Conservation (phyloP, 1,140 invertebrate species). For the Drosophila melanica region DNA sequence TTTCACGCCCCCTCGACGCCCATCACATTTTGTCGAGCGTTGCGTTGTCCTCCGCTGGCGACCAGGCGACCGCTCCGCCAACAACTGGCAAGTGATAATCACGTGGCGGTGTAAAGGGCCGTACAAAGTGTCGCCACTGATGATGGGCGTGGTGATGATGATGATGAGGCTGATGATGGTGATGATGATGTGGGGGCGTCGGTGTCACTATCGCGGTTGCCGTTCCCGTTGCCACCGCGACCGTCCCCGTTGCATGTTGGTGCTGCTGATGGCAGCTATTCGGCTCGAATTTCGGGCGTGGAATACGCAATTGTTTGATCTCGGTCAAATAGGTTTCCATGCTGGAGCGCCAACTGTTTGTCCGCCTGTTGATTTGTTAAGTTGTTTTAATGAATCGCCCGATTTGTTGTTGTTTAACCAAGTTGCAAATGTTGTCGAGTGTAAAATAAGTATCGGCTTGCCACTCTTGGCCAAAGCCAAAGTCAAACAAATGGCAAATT, state of each 20-base stretch:
- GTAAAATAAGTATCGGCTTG: conserved; percentile 23
- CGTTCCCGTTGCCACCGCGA: conserved; percentile 71
- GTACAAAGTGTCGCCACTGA: conserved; percentile 81
- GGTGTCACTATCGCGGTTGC: conserved; percentile 34
- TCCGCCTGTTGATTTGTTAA: conserved; percentile 67
- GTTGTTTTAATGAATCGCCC: conserved; percentile 59
- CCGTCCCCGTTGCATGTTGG: conserved; percentile 86
- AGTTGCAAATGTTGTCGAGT: conserved; percentile 66
- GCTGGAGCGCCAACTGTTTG: conserved; percentile 26
- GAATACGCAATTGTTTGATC: conserved; percentile 92
- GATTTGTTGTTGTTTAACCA: conserved; percentile 75
- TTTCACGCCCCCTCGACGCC: too few relatives aligned
- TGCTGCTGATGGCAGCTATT: conserved; percentile 88
- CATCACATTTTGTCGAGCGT: conserved; percentile 60
- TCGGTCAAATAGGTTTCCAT: conserved; percentile 94
- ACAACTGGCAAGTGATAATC: conserved; percentile 74
- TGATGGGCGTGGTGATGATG: conserved; percentile 43
- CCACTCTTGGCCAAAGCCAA: not conserved
- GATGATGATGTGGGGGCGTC: conserved; percentile 43
- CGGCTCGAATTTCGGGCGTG: conserved; percentile 91
- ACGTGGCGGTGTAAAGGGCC: conserved; percentile 80
- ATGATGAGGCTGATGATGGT: conserved; percentile 54
- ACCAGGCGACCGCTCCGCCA: conserved; percentile 49
- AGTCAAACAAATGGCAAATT: conserved; percentile 13
- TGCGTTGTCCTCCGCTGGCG: conserved; percentile 46